phyloP scores from a whole-genome alignment of 2,113 vertebrate genomes.

The Collichthys lucidus region DNA sequence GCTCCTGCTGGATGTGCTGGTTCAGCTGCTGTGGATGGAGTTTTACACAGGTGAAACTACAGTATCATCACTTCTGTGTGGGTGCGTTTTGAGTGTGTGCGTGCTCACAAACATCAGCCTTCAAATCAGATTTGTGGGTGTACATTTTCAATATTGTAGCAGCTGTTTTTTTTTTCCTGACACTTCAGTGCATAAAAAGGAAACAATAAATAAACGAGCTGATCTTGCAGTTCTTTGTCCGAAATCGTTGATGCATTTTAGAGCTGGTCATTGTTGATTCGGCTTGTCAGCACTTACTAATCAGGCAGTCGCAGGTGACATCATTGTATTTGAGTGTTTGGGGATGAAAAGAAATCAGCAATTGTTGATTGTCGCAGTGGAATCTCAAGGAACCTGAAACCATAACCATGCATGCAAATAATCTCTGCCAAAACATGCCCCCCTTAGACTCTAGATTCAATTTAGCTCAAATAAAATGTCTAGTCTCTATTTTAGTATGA shows the following conservation, averaged over 20 bases:
- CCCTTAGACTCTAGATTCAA: not conserved
- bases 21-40: slow-evolving; percentile 85
- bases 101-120: slow-evolving; percentile 6
- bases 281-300: not conserved
- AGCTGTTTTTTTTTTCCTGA: slow-evolving; percentile 5
- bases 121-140: slow-evolving; percentile 1
- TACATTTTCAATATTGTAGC: slow-evolving; percentile 7
- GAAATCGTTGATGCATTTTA: slow-evolving; percentile 2
- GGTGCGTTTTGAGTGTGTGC: not conserved
- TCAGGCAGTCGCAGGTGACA: not conserved
- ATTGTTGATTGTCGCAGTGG: no score
- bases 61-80: slow-evolving; percentile 46
- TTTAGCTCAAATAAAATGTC: not conserved
- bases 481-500: not conserved
- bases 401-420: not conserved
- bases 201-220: not conserved
- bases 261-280: not conserved
- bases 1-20: slow-evolving; percentile 83
- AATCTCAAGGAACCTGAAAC: no score
- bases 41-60: slow-evolving; percentile 38
- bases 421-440: not conserved
- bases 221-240: not conserved
- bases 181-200: slow-evolving; percentile 6
- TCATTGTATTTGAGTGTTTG: no score
- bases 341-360: no score